These are phyloP conservation scores for Psittacula cyanocephala DNA, from an alignment of 2,113 vertebrate genomes.

Conservation along the genomic window DNA sequence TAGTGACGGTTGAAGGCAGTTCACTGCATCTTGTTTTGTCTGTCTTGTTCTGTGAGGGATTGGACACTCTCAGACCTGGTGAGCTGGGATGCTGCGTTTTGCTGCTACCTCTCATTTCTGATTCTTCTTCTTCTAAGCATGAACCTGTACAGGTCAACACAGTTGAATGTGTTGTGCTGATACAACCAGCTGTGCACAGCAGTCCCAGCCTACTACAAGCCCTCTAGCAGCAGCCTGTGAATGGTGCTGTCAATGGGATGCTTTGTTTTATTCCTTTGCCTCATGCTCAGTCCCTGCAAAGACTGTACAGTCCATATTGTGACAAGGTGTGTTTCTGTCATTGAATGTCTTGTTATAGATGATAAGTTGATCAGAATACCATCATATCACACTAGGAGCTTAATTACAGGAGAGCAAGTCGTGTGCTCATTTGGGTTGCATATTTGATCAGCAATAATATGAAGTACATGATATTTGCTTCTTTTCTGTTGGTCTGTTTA, in stretches of 20 bases:
- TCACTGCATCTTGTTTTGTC: background rate
- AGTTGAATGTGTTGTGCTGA: background rate
- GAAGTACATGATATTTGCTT: background rate
- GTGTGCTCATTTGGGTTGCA: background rate
- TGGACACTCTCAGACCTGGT: accelerated
- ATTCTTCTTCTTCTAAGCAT: background rate
- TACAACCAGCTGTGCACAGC: background rate
- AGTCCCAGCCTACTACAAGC: background rate
- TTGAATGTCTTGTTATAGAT: background rate
- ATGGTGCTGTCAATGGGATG: background rate
- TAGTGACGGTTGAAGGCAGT: background rate
- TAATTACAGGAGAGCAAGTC: background rate
- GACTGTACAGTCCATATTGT: accelerated
- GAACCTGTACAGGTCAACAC: background rate
- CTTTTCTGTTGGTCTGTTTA: background rate
- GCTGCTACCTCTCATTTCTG: background rate
- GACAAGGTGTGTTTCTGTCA: background rate
- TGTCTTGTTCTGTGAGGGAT: background rate
- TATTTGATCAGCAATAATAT: background rate
- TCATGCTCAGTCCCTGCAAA: background rate
- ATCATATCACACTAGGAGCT: background rate
- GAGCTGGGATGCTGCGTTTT: background rate
- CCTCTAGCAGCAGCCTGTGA: background rate
- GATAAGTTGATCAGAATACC: background rate
- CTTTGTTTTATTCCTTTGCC: background rate